Evolutionary conservation across 2,797 vertebrate genomes (phyloP).

Genomic region (Epinephelus coioides): DNA sequence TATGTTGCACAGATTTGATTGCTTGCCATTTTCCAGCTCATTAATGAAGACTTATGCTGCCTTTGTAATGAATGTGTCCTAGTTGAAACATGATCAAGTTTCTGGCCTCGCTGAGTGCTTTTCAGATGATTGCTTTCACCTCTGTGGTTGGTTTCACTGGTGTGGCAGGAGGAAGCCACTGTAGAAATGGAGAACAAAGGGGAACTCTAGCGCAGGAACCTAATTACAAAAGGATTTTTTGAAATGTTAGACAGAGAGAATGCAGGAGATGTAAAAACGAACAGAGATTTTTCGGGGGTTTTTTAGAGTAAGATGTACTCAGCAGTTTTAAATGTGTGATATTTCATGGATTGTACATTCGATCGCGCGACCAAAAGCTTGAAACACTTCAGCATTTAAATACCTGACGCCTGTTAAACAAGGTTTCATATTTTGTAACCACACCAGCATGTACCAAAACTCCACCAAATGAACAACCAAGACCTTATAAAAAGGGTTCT

Average conservation of each 20-base stretch:
- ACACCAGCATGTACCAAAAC: constrained; percentile 26
- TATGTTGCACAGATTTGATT: constrained; percentile 83
- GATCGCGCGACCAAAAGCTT: not conserved
- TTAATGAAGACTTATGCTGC: constrained; percentile 83
- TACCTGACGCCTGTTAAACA: constrained; percentile 4
- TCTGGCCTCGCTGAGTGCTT: constrained; percentile 80
- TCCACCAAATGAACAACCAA: constrained; percentile 27
- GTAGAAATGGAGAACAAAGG: constrained; percentile 64
- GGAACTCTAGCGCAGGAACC: constrained; percentile 60
- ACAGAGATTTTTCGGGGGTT: not conserved
- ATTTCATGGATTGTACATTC: constrained; percentile 2
- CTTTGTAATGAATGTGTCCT: constrained; percentile 81
- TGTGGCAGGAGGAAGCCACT: constrained; percentile 65
- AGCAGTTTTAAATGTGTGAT: not conserved
- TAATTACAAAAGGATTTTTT: constrained; percentile 72
- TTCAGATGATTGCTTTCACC: constrained; percentile 81
- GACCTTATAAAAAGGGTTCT: constrained; percentile 52
- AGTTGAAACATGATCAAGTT: constrained; percentile 82
- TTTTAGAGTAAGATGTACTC: not conserved
- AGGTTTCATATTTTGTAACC: constrained; percentile 33
- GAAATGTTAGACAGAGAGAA: constrained; percentile 38
- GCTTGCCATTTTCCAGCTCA: constrained; percentile 83
- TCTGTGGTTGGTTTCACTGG: constrained; percentile 73
- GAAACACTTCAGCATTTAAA: constrained; percentile 10
- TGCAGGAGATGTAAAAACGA: constrained; percentile 2